These are phyloP conservation scores for Nothoprocta perdicaria DNA, from an alignment of 2,113 vertebrate species.

Conservation along the genomic window DNA sequence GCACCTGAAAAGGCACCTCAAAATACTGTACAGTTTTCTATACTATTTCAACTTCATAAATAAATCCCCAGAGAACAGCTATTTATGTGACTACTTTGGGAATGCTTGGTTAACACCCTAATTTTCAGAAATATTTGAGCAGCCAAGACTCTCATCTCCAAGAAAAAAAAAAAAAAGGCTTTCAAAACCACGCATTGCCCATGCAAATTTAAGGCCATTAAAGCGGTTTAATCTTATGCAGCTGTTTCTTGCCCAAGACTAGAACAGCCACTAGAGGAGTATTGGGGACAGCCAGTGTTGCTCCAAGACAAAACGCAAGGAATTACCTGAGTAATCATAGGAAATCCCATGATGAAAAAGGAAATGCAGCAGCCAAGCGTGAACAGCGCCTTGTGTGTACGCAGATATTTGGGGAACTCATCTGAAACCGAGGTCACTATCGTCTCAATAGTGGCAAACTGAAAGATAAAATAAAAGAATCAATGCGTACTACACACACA, in stretches of 20 bases:
- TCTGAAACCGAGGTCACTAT: constrained; percentile 97
- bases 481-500: fast-evolving
- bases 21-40: neutral
- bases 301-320: neutral
- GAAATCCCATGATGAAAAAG: constrained; percentile 97
- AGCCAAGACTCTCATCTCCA: neutral
- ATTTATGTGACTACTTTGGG: neutral
- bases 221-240: neutral
- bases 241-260: neutral
- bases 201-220: fast-evolving
- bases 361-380: constrained; percentile 88
- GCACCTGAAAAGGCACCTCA: neutral
- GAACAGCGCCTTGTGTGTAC: constrained; percentile 93
- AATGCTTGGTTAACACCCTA: neutral
- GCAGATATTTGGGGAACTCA: constrained; percentile 94
- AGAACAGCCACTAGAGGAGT: constrained; percentile 13
- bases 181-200: fast-evolving
- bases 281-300: neutral
- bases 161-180: neutral
- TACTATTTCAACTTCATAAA: neutral
- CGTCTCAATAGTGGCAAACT: constrained; percentile 99
- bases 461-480: neutral
- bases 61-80: neutral
- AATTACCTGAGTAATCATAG: constrained; percentile 97
- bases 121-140: neutral